A percentile compares a stretch with the other conserved stretches of the same genome.
phyloP scores from a whole-genome alignment of 2,888 invertebrate genomes.

The Drosophila phalerata region DNA sequence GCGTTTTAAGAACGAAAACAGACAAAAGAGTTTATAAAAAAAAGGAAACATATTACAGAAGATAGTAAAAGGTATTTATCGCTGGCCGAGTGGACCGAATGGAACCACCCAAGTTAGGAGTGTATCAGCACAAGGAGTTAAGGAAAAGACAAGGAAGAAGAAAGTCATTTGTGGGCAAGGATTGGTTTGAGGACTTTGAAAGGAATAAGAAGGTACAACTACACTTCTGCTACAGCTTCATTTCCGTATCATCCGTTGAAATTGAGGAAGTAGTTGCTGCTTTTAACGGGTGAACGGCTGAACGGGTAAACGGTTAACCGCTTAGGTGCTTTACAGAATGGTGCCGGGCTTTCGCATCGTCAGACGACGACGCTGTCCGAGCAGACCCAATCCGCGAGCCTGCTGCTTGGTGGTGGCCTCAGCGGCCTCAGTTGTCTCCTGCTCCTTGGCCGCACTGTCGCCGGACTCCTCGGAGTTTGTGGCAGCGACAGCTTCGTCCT shows the following conservation, averaged over 20 bases:
- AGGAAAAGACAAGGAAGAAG: not conserved
- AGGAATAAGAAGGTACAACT: conserved; percentile 1
- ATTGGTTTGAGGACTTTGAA: not conserved
- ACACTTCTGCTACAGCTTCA: conserved; percentile 35
- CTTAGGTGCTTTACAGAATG: conserved; percentile 67
- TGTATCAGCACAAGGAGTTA: conserved; percentile 26
- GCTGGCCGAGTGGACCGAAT: conserved; percentile 32
- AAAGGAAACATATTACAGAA: conserved; percentile 33
- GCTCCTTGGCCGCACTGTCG: conserved; percentile 62
- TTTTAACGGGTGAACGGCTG: conserved; percentile 32
- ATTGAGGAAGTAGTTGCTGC: conserved; percentile 8
- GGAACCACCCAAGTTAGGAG: conserved; percentile 41
- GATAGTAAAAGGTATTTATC: conserved; percentile 44
- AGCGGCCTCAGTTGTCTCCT: conserved; percentile 84
- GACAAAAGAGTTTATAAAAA: conserved; percentile 23
- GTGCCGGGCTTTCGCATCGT: conserved; percentile 88
- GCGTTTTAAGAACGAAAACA: conserved; percentile 51
- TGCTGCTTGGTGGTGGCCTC: conserved; percentile 87
- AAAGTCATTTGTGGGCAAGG: conserved; percentile 45
- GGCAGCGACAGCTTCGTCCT: conserved; percentile 58
- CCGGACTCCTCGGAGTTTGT: conserved; percentile 59
- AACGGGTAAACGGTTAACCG: conserved; percentile 22
- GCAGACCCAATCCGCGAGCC: conserved; percentile 89
- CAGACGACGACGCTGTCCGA: conserved; percentile 90
- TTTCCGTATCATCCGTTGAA: conserved; percentile 32